These are phyloP conservation scores for Drosophila meridionalis DNA, from an alignment of 2,888 invertebrate species.

Conservation along the genomic window DNA sequence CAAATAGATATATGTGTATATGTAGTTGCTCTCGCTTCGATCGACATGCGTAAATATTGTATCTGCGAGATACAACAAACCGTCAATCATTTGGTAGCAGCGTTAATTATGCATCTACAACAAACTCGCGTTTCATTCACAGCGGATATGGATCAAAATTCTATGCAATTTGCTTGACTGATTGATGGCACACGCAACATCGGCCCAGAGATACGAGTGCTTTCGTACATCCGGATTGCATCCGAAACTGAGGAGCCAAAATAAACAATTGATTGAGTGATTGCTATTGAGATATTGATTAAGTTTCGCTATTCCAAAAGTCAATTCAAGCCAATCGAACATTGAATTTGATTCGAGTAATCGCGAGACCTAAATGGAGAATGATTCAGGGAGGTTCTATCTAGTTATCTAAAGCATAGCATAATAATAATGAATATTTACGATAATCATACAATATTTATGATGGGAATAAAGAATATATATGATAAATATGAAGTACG, in stretches of 20 bases:
- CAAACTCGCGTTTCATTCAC: constrained; percentile 32
- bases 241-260: constrained; percentile 20
- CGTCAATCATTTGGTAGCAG: constrained; percentile 79
- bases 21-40: constrained; percentile 7
- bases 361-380: neutral
- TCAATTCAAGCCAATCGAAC: constrained; percentile 44
- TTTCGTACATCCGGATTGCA: constrained; percentile 31
- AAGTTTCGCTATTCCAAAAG: constrained; percentile 55
- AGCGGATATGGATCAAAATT: constrained; percentile 82
- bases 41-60: constrained; percentile 53
- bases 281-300: constrained; percentile 61
- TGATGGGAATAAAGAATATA: no score
- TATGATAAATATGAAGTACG: no score
- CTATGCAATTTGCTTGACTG: constrained; percentile 79
- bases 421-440: no score
- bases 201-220: neutral
- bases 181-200: constrained; percentile 65
- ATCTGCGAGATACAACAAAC: constrained; percentile 58
- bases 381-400: neutral
- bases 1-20: neutral
- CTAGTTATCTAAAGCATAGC: no score
- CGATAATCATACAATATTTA: no score
- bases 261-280: constrained; percentile 48
- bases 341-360: constrained; percentile 24
- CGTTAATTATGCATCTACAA: constrained; percentile 74